Evolutionary conservation across 2,888 invertebrate genomes (phyloP), one percentile per base, ranked within the genome.

Genomic region (Phlogophora meticulosa): DNA sequence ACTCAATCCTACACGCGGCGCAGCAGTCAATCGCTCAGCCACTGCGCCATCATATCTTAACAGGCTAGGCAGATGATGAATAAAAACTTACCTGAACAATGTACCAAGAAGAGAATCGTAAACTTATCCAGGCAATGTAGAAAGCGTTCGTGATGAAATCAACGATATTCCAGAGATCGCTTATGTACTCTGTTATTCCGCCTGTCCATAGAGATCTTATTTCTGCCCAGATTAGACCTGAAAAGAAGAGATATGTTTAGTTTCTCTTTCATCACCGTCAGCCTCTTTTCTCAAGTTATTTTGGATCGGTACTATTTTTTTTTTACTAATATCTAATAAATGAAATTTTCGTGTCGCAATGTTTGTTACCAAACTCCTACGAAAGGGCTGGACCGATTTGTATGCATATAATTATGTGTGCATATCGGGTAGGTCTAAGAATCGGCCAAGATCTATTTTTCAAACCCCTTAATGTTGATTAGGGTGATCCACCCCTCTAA

Each of bases 101-200:
- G 83, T 98, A 97, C 97, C 98, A 99, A 15, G 99, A 97, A 0
- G 99, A 98, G 61, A 98, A 96, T 76, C 99, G 96, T 80, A 99
- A 96, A 63, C 98, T 97, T 78, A 99, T 97, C 97, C 99, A 99
- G 46, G 98, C 97, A 24, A 99, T 98, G 90, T 99, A 99, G 85
- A 99, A 98, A 83, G 98, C 97, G 90, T 99, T 99, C 9, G 99
- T 99, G 84, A 99, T 98, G 90, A 99, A 99, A 93, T 99, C 99
- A 5, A 99, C 98, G 72, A 99, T 98, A 90, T 99, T 99, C 99
- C 99, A 99, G 77, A 99, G 96, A 92, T 99, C 99, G 80, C 97
- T 97, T 49, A 98, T 96, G 90, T 99, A 99, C 80, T 99, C 99
- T 81, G 97, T 94, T 9, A 99, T 93, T 0, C 99, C 99, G 61